These are phyloP conservation scores for Lysandra bellargus DNA, from an alignment of 2,888 invertebrate species.

Conservation along the genomic window DNA sequence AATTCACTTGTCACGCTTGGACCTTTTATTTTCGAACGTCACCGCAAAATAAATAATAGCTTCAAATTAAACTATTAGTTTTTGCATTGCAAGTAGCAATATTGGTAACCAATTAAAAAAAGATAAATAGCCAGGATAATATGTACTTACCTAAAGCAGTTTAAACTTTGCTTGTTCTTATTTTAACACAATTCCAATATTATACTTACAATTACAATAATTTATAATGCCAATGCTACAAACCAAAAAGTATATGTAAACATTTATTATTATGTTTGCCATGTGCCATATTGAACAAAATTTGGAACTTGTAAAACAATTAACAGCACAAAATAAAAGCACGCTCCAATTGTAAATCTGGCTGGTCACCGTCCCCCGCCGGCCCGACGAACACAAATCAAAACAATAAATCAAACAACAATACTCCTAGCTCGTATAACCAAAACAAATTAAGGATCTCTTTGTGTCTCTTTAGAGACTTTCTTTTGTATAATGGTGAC, in stretches of 20 bases:
- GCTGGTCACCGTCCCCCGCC: constrained; percentile 45
- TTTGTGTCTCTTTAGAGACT: constrained; percentile 43
- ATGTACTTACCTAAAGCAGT: not conserved
- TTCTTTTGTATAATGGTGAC: constrained; percentile 55
- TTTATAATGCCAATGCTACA: not conserved
- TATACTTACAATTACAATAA: not conserved
- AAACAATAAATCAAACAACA: constrained; percentile 64
- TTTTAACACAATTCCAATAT: no score
- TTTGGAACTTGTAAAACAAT: not conserved
- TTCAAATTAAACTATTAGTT: constrained; percentile 14
- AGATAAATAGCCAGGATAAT: not conserved
- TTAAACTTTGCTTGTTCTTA: no score
- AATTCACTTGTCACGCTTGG: constrained; percentile 55
- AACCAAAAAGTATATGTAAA: not conserved
- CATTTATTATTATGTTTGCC: constrained; percentile 5
- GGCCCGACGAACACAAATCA: constrained; percentile 53
- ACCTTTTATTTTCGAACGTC: constrained; percentile 49
- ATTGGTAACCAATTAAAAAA: not conserved
- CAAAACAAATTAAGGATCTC: constrained; percentile 73
- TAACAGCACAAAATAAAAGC: constrained; percentile 18
- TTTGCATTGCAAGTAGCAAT: not conserved
- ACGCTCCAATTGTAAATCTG: constrained; percentile 36
- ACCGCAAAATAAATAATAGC: constrained; percentile 29
- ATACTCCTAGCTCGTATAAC: constrained; percentile 62
- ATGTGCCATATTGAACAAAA: constrained; percentile 15